These are phyloP conservation scores for Chondrosia reniformis DNA, from an alignment of 37 sponge, comb jelly and placozoan species.

Conservation along the genomic window DNA sequence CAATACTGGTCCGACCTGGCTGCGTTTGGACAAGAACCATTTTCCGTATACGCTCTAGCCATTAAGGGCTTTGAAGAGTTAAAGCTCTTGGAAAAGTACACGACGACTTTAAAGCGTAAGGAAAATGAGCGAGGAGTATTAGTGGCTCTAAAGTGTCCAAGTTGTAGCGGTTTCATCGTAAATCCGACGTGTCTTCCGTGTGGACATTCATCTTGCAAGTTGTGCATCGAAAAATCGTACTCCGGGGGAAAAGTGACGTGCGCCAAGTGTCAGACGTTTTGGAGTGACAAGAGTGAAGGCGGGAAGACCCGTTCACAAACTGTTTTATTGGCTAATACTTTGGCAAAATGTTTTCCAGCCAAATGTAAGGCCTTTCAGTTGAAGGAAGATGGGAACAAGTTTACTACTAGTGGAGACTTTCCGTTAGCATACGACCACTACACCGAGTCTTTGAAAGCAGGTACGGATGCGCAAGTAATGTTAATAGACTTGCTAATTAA, in stretches of 20 bases:
- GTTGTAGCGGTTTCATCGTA: constrained; percentile 54
- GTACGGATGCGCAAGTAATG: constrained; percentile 23
- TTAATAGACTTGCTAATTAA: too few species aligned
- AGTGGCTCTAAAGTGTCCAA: constrained; percentile 18
- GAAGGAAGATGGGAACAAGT: constrained; percentile 55
- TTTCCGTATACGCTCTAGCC: not conserved
- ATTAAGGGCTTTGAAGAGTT: not conserved
- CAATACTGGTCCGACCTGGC: not conserved
- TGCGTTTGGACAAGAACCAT: not conserved
- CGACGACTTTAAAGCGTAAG: too few species aligned
- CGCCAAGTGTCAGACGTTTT: constrained; percentile 30
- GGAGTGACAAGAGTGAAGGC: not conserved
- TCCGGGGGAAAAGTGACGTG: constrained; percentile 5
- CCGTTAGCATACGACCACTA: constrained; percentile 45
- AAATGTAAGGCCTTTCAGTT: not conserved
- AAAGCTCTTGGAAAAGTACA: too few species aligned
- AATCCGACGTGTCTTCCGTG: constrained; percentile 71
- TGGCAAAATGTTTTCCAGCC: constrained; percentile 41
- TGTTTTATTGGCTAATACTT: constrained; percentile 40
- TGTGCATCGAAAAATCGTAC: constrained; percentile 29
- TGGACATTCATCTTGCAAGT: constrained; percentile 64
- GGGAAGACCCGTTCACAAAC: constrained; percentile 31
- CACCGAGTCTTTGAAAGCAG: constrained; percentile 43
- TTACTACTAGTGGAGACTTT: constrained; percentile 49
- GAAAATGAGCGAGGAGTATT: not conserved